Conservation (phyloP, 2,888 invertebrate species). For the Lymantria monacha region DNA sequence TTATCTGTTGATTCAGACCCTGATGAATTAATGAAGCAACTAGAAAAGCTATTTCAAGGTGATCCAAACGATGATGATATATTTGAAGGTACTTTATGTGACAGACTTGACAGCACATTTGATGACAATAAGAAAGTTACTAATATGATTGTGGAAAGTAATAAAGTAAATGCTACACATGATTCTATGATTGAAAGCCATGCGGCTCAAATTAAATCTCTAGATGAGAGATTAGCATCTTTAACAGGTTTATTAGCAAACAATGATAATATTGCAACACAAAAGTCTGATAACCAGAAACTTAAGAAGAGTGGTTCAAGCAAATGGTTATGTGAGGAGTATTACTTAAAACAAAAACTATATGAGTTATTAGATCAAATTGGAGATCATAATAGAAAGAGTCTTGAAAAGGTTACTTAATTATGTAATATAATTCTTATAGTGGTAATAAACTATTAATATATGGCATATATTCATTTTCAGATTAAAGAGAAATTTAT, state of each 20-base stretch:
- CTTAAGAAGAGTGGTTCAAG: slow-evolving; percentile 41
- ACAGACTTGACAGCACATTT: slow-evolving; percentile 36
- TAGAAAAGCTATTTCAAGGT: slow-evolving; percentile 71
- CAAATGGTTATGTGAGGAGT: slow-evolving; percentile 76
- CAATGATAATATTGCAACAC: slow-evolving; percentile 34
- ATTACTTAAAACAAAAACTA: slow-evolving; percentile 62
- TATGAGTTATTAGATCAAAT: slow-evolving; percentile 67
- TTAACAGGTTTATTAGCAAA: slow-evolving; percentile 52
- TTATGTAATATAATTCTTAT: background rate
- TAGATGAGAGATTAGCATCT: slow-evolving; percentile 62
- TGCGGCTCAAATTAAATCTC: slow-evolving; percentile 54
- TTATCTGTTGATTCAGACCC: slow-evolving; percentile 50
- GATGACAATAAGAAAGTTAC: slow-evolving; percentile 35
- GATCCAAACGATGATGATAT: slow-evolving; percentile 69
- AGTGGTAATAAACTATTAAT: background rate
- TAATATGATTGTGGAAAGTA: slow-evolving; percentile 24
- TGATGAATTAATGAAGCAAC: slow-evolving; percentile 64
- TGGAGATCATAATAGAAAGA: slow-evolving; percentile 62
- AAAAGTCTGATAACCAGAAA: slow-evolving; percentile 34
- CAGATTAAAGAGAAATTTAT: slow-evolving; percentile 69
- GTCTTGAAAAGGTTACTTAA: slow-evolving; percentile 54
- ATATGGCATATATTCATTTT: slow-evolving; percentile 18
- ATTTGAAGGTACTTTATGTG: slow-evolving; percentile 60
- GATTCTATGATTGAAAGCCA: slow-evolving; percentile 48
- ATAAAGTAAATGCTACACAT: slow-evolving; percentile 20